Conservation (phyloP, 2,888 invertebrate species). For the Trachelus tabidus region DNA sequence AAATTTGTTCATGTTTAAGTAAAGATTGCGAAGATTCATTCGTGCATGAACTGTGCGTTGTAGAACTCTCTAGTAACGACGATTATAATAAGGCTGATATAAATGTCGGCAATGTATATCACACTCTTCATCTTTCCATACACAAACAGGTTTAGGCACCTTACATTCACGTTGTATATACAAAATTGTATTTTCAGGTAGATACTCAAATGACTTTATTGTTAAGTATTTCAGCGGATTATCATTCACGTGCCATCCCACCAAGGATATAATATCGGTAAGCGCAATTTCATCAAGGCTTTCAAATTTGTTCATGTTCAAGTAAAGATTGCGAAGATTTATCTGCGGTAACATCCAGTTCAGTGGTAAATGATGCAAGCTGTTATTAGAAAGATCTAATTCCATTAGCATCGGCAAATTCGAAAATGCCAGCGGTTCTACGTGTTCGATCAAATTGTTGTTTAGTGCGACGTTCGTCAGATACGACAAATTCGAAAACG, state of each 20-base stretch:
- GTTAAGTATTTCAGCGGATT: slow-evolving; percentile 11
- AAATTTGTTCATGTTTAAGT: no score
- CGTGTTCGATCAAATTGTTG: slow-evolving; percentile 37
- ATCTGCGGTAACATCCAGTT: slow-evolving; percentile 3
- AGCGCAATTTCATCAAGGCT: neutral
- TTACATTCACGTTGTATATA: no score
- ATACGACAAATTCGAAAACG: no score
- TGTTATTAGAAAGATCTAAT: slow-evolving; percentile 39
- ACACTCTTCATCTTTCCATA: no score
- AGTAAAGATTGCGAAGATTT: slow-evolving; percentile 5
- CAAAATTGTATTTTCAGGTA: neutral
- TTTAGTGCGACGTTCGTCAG: slow-evolving; percentile 2
- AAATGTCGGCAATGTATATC: no score
- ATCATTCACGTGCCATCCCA: slow-evolving; percentile 5
- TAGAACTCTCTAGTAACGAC: no score
- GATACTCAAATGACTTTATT: neutral
- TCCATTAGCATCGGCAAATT: slow-evolving; percentile 25
- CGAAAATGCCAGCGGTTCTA: slow-evolving; percentile 35
- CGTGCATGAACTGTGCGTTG: no score
- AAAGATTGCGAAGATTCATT: no score
- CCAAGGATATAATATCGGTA: slow-evolving; percentile 6
- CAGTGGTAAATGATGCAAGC: slow-evolving; percentile 22
- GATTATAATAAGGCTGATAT: no score
- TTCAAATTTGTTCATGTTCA: slow-evolving; percentile 9
- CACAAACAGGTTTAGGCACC: no score